phyloP scores from a whole-genome alignment of 2,888 invertebrate genomes.

The Pseudoips prasinana region DNA sequence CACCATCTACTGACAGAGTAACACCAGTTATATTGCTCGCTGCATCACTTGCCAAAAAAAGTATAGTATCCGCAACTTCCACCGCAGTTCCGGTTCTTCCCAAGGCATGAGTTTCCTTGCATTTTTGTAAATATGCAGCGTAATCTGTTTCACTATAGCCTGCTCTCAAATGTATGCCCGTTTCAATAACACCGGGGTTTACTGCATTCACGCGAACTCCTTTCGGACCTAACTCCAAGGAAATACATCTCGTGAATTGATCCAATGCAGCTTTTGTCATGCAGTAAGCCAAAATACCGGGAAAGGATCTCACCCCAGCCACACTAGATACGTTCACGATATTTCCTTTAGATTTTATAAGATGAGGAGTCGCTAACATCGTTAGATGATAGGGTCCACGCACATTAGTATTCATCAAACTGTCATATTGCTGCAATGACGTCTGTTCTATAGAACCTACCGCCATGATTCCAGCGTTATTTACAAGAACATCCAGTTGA shows the following conservation, averaged over 20 bases:
- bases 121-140: constrained; percentile 88
- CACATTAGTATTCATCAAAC: constrained; percentile 91
- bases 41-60: constrained; percentile 92
- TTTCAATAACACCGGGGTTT: constrained; percentile 93
- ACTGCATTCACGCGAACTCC: constrained; percentile 92
- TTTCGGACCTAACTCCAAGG: constrained; percentile 88
- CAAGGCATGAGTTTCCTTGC: constrained; percentile 92
- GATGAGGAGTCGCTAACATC: constrained; percentile 89
- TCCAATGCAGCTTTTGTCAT: constrained; percentile 95
- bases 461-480: constrained; percentile 91
- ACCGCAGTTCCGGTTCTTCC: constrained; percentile 89
- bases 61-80: constrained; percentile 93
- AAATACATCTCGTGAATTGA: constrained; percentile 93
- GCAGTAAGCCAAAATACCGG: constrained; percentile 90
- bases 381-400: constrained; percentile 88
- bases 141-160: constrained; percentile 90
- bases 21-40: constrained; percentile 93
- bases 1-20: constrained; percentile 92
- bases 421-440: constrained; percentile 89
- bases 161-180: constrained; percentile 81
- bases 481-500: constrained; percentile 87
- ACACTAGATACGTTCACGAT: constrained; percentile 96
- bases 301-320: constrained; percentile 90
- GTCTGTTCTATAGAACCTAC: constrained; percentile 89
- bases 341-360: constrained; percentile 88